Evolutionary conservation across 2,888 invertebrate genomes (phyloP).

Genomic region (Malacosoma neustria): DNA sequence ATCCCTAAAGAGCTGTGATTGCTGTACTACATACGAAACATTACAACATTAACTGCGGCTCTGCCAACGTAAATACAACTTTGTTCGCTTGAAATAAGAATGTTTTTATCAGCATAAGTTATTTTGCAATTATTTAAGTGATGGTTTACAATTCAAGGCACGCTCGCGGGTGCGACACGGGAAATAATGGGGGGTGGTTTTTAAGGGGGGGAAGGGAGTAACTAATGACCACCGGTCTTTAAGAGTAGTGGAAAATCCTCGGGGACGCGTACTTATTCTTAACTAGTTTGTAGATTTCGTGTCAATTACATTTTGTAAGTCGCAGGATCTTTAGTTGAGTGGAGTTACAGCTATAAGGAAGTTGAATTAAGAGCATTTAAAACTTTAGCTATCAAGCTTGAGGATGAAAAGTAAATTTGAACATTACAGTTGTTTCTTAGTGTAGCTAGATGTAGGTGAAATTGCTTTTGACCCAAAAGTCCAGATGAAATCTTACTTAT

Average conservation of each 20-base stretch:
- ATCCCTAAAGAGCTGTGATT: conserved; percentile 36
- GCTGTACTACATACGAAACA: conserved; percentile 19
- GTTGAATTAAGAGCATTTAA: no score
- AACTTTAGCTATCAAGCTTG: no score
- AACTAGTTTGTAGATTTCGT: conserved; percentile 1
- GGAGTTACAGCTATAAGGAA: no score
- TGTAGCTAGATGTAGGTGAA: no score
- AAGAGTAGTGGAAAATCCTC: conserved; percentile 20
- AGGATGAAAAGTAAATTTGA: no score
- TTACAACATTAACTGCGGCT: not conserved
- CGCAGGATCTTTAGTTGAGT: no score
- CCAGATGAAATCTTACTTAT: no score
- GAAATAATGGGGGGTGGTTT: conserved; percentile 28
- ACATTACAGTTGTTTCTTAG: no score
- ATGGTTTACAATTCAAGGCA: conserved; percentile 36
- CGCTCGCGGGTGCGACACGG: conserved; percentile 34
- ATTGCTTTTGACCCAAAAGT: no score
- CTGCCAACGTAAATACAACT: conserved; percentile 10
- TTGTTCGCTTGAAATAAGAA: conserved; percentile 6
- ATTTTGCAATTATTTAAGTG: conserved; percentile 27
- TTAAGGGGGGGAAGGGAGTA: conserved; percentile 10
- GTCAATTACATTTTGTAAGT: not conserved
- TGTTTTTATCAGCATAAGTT: conserved; percentile 11
- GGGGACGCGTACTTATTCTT: conserved; percentile 5
- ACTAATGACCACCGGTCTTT: conserved; percentile 28